These are phyloP conservation scores for Verasper variegatus DNA, from an alignment of 2,113 vertebrate genomes.

Conservation along the genomic window DNA sequence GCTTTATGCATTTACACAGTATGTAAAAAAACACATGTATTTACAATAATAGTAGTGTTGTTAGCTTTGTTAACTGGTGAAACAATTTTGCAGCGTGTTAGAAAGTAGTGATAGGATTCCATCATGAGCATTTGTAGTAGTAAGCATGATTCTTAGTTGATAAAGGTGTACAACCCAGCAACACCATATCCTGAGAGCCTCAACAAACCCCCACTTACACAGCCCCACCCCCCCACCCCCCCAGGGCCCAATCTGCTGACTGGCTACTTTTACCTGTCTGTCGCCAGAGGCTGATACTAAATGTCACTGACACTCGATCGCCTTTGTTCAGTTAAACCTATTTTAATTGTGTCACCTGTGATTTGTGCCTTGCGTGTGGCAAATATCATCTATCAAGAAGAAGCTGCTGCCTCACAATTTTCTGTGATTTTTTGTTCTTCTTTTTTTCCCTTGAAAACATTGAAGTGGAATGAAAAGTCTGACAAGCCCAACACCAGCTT, in stretches of 20 bases:
- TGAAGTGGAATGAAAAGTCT: constrained; percentile 71
- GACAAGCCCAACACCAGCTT: constrained; percentile 66
- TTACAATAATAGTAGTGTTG: background rate
- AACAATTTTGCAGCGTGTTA: background rate
- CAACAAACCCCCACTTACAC: constrained; percentile 7
- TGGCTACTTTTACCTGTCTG: constrained; percentile 90
- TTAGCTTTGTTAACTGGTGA: background rate
- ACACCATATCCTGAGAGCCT: constrained; percentile 26
- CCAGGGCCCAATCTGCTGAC: constrained; percentile 88
- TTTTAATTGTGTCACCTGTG: constrained; percentile 79
- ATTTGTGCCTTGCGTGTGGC: constrained; percentile 59
- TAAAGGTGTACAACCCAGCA: constrained; percentile 22
- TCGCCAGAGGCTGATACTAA: constrained; percentile 93
- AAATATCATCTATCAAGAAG: constrained; percentile 59
- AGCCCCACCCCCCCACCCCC: background rate
- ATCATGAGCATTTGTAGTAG: constrained; percentile 5
- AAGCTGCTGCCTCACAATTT: constrained; percentile 47
- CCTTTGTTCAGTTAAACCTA: constrained; percentile 78
- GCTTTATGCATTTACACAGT: background rate
- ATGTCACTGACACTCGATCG: constrained; percentile 90
- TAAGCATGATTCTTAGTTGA: constrained; percentile 27
- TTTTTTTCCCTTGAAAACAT: constrained; percentile 60
- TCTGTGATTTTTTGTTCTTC: constrained; percentile 39
- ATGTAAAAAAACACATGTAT: background rate
- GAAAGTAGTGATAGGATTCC: background rate